These are phyloP conservation scores for Dromococcyx pavoninus DNA, from an alignment of 2,797 vertebrate genomes.

Conservation along the genomic window DNA sequence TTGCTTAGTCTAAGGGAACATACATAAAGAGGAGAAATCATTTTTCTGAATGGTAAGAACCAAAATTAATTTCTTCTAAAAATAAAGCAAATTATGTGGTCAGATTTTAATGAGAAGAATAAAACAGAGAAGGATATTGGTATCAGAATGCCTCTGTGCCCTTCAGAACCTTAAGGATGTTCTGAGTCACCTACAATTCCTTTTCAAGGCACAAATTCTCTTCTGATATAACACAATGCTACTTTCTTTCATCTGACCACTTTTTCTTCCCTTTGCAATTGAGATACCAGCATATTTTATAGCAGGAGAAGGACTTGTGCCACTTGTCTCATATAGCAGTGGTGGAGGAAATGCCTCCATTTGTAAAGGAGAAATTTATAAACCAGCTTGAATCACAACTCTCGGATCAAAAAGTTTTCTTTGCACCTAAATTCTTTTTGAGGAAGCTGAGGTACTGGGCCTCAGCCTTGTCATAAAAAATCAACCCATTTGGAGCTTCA, in stretches of 20 bases:
- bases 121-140: background rate
- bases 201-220: background rate
- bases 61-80: background rate
- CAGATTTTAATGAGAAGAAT: background rate
- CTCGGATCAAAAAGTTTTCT: background rate
- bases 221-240: background rate
- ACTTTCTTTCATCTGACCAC: background rate
- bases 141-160: background rate
- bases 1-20: conserved; percentile 17
- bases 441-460: background rate
- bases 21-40: background rate
- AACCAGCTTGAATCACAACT: background rate
- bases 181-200: background rate
- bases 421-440: background rate
- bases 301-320: background rate
- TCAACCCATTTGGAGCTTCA: background rate
- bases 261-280: background rate
- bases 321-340: background rate
- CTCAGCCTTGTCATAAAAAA: background rate
- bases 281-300: background rate
- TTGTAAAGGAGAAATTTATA: background rate
- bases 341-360: background rate
- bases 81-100: background rate
- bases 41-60: background rate
- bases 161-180: background rate